A percentile compares a stretch with the other conserved stretches of the same genome.
Evolutionary conservation across 2,113 vertebrate species (phyloP).

Genomic region (Eidolon helvum): DNA sequence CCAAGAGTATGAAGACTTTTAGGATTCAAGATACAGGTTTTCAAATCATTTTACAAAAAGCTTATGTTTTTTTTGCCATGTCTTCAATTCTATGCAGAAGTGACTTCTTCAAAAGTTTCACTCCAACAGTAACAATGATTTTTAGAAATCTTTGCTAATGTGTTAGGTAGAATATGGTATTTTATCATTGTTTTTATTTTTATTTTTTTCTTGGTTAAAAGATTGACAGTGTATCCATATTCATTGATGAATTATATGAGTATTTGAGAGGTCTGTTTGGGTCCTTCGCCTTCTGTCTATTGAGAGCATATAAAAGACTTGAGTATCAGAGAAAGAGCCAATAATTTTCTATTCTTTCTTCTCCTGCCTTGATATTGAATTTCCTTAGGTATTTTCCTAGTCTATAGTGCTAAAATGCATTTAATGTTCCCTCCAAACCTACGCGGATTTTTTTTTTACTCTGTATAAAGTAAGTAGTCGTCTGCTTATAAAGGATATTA

Average conservation of each 20-base stretch:
- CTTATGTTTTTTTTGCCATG: not conserved
- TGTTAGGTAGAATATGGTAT: not conserved
- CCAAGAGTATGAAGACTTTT: not conserved
- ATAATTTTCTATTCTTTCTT: not conserved
- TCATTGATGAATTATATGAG: not conserved
- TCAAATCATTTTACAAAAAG: not conserved
- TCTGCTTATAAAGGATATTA: not conserved
- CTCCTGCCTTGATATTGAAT: not conserved
- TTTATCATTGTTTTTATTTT: not conserved
- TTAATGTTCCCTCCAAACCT: not conserved
- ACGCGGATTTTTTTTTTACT: not conserved
- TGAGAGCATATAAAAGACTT: not conserved
- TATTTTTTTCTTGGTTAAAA: not conserved
- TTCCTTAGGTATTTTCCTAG: not conserved
- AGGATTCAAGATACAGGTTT: not conserved
- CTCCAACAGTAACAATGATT: not conserved
- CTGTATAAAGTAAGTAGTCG: not conserved
- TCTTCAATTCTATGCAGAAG: not conserved
- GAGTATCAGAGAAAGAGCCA: not conserved
- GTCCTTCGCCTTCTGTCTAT: not conserved
- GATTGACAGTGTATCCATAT: not conserved
- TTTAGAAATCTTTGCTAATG: not conserved
- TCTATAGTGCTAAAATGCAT: not conserved
- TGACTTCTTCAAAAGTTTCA: not conserved
- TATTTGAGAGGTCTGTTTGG: not conserved